Percentiles rank a stretch among this genome's conserved stretches.
Evolutionary conservation across 2,113 vertebrate species (phyloP).

Genomic region (Pachycephala philippinensis): DNA sequence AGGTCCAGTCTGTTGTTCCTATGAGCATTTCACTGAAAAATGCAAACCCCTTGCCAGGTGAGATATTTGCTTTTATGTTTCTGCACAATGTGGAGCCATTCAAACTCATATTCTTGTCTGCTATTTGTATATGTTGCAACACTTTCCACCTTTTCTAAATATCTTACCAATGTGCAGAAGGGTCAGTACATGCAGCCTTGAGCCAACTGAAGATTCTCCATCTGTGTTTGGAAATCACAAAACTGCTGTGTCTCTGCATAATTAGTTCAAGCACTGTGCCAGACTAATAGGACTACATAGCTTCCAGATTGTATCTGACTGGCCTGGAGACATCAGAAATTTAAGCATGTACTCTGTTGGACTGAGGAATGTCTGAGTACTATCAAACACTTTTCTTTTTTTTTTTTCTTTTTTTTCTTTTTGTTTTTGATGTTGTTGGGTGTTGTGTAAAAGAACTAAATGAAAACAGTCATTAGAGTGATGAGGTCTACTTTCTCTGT

Average conservation of each 20-base stretch:
- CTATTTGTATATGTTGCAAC: background rate
- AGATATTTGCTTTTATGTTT: conserved; percentile 20
- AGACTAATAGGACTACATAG: background rate
- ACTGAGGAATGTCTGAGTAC: background rate
- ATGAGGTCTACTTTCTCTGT: background rate
- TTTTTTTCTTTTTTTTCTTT: background rate
- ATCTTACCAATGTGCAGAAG: background rate
- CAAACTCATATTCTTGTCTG: background rate
- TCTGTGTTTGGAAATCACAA: background rate
- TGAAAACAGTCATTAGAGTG: background rate
- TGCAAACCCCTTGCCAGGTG: conserved; percentile 25
- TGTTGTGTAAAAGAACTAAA: background rate
- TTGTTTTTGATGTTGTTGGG: background rate
- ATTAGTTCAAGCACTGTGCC: background rate
- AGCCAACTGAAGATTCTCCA: background rate
- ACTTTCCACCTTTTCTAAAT: background rate
- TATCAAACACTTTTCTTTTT: background rate
- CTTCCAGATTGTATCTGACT: conserved; percentile 1
- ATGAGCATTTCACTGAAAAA: conserved; percentile 38
- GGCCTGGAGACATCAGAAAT: background rate
- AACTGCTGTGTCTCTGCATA: background rate
- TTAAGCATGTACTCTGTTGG: background rate
- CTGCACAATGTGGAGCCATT: background rate
- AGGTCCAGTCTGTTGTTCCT: background rate
- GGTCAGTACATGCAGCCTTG: background rate